phyloP scores from a whole-genome alignment of 2,113 vertebrate species.

The Marcusenius ussheri region DNA sequence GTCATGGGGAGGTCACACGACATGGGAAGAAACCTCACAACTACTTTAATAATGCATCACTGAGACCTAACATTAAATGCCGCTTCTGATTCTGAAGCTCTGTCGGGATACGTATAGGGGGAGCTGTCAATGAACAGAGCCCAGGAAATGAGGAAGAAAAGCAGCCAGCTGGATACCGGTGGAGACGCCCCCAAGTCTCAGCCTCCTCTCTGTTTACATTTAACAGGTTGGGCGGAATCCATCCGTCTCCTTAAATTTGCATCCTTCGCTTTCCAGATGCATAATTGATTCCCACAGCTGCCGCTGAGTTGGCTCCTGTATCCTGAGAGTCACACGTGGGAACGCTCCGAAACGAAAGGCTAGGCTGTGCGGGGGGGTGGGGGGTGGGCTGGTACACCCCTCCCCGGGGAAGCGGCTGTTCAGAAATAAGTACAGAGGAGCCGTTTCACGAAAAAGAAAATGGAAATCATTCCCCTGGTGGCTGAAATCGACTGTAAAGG shows the following conservation, averaged over 20 bases:
- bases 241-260: constrained; percentile 2
- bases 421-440: background rate
- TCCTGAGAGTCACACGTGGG: background rate
- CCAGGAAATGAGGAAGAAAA: background rate
- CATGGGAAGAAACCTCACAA: background rate
- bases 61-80: background rate
- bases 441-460: background rate
- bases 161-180: background rate
- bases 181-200: background rate
- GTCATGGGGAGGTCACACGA: background rate
- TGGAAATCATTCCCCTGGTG: background rate
- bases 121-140: background rate
- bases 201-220: background rate
- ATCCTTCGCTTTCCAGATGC: background rate
- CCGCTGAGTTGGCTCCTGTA: background rate
- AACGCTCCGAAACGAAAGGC: background rate
- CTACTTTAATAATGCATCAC: background rate
- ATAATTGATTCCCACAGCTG: background rate
- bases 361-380: background rate
- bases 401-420: background rate
- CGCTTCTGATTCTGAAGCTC: background rate
- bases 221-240: constrained; percentile 6
- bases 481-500: background rate
- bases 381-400: background rate
- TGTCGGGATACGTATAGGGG: background rate